These are phyloP conservation scores for Synergus itoensis DNA, from an alignment of 2,888 invertebrate species.

Conservation along the genomic window DNA sequence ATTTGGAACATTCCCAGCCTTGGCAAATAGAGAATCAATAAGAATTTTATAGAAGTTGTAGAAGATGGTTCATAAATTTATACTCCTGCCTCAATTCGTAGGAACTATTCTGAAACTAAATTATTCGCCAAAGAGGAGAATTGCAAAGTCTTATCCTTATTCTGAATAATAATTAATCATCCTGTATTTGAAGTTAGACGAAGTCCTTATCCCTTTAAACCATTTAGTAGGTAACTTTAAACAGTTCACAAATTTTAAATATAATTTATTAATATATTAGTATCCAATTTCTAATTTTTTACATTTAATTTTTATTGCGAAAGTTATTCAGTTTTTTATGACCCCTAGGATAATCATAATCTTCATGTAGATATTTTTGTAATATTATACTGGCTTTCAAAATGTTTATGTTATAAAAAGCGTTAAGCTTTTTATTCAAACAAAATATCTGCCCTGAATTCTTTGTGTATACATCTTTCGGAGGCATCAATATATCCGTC, in stretches of 20 bases:
- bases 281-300: background rate
- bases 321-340: background rate
- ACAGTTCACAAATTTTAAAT: background rate
- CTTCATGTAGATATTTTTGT: background rate
- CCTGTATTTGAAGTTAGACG: background rate
- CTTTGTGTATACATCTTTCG: conserved; percentile 23
- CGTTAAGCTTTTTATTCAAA: background rate
- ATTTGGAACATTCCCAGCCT: background rate
- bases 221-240: background rate
- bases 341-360: background rate
- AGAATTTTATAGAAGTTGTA: background rate
- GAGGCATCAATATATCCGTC: conserved; percentile 26
- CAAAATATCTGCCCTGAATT: conserved; percentile 21
- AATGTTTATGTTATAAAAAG: background rate
- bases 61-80: background rate
- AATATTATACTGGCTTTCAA: background rate
- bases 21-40: conserved; percentile 5
- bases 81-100: too few relatives aligned
- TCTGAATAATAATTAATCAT: conserved; percentile 2
- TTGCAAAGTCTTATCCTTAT: background rate
- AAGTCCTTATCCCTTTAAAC: background rate
- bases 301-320: background rate
- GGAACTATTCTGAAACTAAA: background rate
- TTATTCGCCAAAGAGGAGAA: background rate
- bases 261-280: background rate